A percentile compares a stretch with the other conserved stretches of the same genome.
Evolutionary conservation across 2,888 invertebrate genomes (phyloP).

Genomic region (Archips xylosteana): DNA sequence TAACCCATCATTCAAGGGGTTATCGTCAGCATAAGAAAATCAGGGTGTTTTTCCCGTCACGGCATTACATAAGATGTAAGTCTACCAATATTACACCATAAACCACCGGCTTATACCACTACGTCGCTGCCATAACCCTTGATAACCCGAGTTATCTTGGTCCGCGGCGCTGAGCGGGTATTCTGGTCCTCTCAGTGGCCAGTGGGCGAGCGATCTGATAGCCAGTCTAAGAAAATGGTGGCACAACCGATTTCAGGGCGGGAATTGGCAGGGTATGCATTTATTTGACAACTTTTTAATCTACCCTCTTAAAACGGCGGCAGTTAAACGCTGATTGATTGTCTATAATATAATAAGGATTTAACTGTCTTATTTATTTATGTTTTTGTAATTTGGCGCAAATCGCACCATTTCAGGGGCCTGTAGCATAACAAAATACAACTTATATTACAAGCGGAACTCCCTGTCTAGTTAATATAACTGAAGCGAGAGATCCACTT

Average conservation of each 20-base stretch:
- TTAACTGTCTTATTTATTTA: neutral
- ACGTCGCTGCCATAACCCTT: constrained; percentile 19
- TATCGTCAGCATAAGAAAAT: neutral
- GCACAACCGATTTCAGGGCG: constrained; percentile 87
- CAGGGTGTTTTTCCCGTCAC: neutral
- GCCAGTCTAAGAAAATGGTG: constrained; percentile 62
- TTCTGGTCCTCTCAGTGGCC: constrained; percentile 50
- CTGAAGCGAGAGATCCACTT: no score
- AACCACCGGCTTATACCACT: neutral
- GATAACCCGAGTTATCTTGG: constrained; percentile 28
- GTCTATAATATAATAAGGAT: neutral
- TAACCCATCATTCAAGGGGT: neutral
- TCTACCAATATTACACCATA: constrained; percentile 2
- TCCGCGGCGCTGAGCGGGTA: neutral
- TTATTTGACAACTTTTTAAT: constrained; percentile 21
- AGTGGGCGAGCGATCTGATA: constrained; percentile 63
- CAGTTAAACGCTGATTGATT: neutral
- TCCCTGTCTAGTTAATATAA: no score
- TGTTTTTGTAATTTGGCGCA: no score
- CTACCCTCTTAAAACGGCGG: constrained; percentile 14
- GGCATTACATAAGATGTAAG: constrained; percentile 8
- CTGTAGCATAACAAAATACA: no score
- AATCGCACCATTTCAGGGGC: no score
- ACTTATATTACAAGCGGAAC: no score
- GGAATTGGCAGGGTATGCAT: constrained; percentile 88